Evolutionary conservation across 2,888 invertebrate genomes (phyloP).

Genomic region (Drosophila nigritarsus): DNA sequence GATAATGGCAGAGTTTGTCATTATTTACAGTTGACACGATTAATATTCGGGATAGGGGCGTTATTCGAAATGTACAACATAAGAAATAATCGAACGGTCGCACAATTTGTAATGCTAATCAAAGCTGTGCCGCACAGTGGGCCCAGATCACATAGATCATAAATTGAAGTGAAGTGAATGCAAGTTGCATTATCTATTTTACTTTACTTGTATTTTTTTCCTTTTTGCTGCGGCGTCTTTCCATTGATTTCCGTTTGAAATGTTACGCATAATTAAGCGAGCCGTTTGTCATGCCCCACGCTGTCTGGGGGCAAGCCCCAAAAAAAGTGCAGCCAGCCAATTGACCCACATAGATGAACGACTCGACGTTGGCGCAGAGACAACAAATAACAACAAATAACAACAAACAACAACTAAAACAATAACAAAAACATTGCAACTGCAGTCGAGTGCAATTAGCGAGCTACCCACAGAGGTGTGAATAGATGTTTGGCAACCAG

Average conservation of each 20-base stretch:
- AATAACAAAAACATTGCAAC: conserved; percentile 23
- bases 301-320: conserved; percentile 64
- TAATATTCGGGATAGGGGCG: conserved; percentile 16
- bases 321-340: conserved; percentile 41
- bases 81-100: conserved; percentile 22
- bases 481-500: conserved; percentile 59
- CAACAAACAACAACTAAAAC: conserved; percentile 7
- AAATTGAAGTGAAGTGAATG: conserved; percentile 39
- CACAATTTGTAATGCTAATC: conserved; percentile 26
- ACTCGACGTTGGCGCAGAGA: conserved; percentile 27
- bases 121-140: conserved; percentile 16
- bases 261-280: conserved; percentile 77
- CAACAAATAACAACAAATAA: conserved; percentile 8
- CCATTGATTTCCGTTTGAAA: conserved; percentile 56
- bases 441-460: conserved; percentile 33
- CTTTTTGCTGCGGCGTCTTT: conserved; percentile 1
- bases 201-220: not conserved
- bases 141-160: conserved; percentile 16
- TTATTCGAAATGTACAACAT: not conserved
- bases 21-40: conserved; percentile 1
- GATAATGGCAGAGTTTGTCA: conserved; percentile 2
- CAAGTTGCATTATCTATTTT: conserved; percentile 12
- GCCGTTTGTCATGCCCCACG: conserved; percentile 52
- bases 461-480: conserved; percentile 60
- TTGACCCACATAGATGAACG: conserved; percentile 65